Percentiles rank a stretch among this genome's conserved stretches.
These are phyloP conservation scores for Carlito syrichta DNA, from an alignment of 2,113 vertebrate genomes.

Conservation along the genomic window DNA sequence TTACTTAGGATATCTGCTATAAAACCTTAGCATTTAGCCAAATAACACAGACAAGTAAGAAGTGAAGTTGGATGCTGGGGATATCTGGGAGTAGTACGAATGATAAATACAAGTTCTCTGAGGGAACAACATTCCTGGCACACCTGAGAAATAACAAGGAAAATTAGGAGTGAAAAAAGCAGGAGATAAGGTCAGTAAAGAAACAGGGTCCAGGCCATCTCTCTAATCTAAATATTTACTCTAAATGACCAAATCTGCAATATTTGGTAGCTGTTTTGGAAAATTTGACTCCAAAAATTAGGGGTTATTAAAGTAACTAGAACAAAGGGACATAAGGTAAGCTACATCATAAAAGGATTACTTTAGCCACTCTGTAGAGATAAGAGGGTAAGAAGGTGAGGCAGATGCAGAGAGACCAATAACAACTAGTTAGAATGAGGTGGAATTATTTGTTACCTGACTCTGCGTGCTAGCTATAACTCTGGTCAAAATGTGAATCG, in stretches of 20 bases:
- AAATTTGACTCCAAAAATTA: neutral
- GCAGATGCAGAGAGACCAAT: neutral
- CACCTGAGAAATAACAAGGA: neutral
- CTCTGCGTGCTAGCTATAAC: neutral
- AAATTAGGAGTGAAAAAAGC: neutral
- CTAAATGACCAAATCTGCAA: neutral
- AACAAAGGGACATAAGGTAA: neutral
- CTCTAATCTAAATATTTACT: neutral
- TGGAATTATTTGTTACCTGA: neutral
- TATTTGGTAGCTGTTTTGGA: neutral
- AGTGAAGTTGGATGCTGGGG: neutral
- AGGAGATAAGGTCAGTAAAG: neutral
- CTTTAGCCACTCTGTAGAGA: no score
- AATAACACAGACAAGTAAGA: neutral
- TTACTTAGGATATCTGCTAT: neutral
- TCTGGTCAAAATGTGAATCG: neutral
- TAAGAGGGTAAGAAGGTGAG: neutral
- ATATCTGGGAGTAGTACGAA: neutral
- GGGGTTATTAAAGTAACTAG: neutral
- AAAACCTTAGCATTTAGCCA: neutral
- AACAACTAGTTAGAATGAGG: neutral
- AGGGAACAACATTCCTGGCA: neutral
- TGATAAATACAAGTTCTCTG: neutral
- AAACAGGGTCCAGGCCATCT: neutral
- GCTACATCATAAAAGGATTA: neutral